Evolutionary conservation across 1,140 invertebrate genomes (phyloP), one percentile per base, ranked within the genome.

Genomic region (Drosophila subpulchrella): DNA sequence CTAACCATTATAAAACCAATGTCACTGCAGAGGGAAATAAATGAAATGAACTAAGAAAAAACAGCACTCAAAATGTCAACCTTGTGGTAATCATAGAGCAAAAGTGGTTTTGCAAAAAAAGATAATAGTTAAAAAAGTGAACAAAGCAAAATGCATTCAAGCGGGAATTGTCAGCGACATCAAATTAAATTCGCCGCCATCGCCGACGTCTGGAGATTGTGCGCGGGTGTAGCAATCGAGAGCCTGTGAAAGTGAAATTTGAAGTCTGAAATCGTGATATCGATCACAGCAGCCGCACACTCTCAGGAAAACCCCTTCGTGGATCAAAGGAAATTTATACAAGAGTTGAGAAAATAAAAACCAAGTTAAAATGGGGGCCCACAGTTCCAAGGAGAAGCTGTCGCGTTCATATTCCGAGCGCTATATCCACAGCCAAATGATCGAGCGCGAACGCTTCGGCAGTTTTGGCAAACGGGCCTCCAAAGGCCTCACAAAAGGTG

Each of bases 341-440:
- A 46, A 6, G 11, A 39, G 11, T 10, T 5, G 38, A 82, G 27
- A 4, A 54, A 77, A 17, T 41, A 11, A 38, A n/a, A n/a, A 46
- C 6, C 48, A n/a, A 68, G 46, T 20, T 80, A 92, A 88, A 93
- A 95, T 95, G 95, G 95, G 95, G 60, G 95, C 95, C 72, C 94
- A 95, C 92, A 94, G 94, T 72, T 95, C 95, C 50, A 95, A 95
- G 92, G 95, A 95, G 91, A 95, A 95, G 93, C 93, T 95, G 53
- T 94, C 94, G 78, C 93, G 94, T 76, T 93, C 93, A 61, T 93
- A 93, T 75, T 94, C 94, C n/a, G 94, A 94, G 81, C 94, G 92
- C 34, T 92, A 84, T 53, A 92, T 92, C 12, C 92, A 92, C 65
- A 88, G 76, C 11, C 91, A 92, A 67, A 88, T 92, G 71, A 92